Percentiles rank a stretch among this genome's conserved stretches.
These are phyloP conservation scores for Oedothorax gibbosus DNA, from an alignment of 1,140 invertebrate species.

Conservation along the genomic window DNA sequence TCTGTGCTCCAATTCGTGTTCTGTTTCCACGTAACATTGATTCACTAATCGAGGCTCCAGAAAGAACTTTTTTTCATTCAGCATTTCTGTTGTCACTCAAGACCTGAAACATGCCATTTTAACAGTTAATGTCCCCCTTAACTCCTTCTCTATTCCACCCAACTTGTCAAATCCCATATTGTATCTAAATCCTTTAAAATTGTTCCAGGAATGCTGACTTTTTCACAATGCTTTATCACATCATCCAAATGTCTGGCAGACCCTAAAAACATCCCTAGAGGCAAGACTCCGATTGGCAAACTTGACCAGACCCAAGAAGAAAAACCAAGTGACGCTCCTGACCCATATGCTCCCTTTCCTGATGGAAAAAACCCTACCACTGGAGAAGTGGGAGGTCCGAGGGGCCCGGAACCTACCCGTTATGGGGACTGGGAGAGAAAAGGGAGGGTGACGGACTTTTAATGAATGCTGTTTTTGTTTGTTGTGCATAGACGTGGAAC, in stretches of 20 bases:
- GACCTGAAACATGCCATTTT: too few species aligned
- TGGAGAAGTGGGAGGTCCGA: slow-evolving; percentile 93
- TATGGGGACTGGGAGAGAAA: slow-evolving; percentile 99
- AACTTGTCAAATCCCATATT: too few species aligned
- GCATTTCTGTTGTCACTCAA: too few species aligned
- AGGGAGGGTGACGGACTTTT: slow-evolving; percentile 96
- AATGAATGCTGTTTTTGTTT: slow-evolving; percentile 61
- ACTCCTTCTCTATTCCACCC: too few species aligned
- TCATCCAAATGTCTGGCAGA: background rate
- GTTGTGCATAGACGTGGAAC: too few species aligned
- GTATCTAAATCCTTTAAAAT: too few species aligned
- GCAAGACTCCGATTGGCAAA: slow-evolving; percentile 71
- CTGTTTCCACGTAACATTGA: too few species aligned
- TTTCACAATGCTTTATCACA: background rate
- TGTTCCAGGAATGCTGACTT: too few species aligned
- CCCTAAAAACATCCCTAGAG: slow-evolving; percentile 48
- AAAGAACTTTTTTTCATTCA: too few species aligned
- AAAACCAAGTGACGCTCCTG: slow-evolving; percentile 77
- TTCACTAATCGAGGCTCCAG: too few species aligned
- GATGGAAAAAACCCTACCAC: slow-evolving; percentile 91
- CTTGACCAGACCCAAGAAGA: slow-evolving; percentile 73
- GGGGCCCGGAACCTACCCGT: slow-evolving; percentile 96
- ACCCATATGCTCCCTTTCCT: slow-evolving; percentile 87
- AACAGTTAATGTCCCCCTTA: too few species aligned
- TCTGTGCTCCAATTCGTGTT: too few species aligned